phyloP scores from a whole-genome alignment of 2,113 vertebrate species.

The Xiphophorus maculatus region DNA sequence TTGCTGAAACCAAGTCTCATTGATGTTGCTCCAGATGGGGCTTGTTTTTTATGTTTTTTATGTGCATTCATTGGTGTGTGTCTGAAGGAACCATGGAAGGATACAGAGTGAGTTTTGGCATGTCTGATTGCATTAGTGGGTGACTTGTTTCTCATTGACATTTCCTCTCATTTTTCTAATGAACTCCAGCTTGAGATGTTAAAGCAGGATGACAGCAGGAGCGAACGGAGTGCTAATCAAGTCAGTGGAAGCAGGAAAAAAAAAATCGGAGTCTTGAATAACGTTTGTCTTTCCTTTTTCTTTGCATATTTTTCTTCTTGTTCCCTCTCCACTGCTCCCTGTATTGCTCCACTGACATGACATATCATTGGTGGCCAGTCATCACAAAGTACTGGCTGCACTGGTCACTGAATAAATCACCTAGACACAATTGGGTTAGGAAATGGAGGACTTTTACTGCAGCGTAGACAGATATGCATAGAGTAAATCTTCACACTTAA shows the following conservation, averaged over 20 bases:
- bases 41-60: constrained; percentile 24
- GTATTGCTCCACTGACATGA: constrained; percentile 54
- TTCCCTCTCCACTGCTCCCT: constrained; percentile 6
- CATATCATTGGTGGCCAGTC: constrained; percentile 72
- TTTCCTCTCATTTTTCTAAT: constrained; percentile 74
- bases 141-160: constrained; percentile 67
- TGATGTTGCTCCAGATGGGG: constrained; percentile 2
- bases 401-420: constrained; percentile 76
- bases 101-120: constrained; percentile 25
- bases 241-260: constrained; percentile 67
- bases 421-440: constrained; percentile 73
- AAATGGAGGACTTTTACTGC: constrained; percentile 26
- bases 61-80: background rate
- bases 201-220: constrained; percentile 79
- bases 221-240: constrained; percentile 75
- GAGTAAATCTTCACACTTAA: constrained; percentile 8
- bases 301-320: constrained; percentile 2
- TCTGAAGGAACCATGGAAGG: constrained; percentile 3
- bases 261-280: constrained; percentile 9
- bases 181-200: constrained; percentile 70
- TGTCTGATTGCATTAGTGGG: constrained; percentile 64
- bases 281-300: constrained; percentile 30
- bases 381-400: constrained; percentile 52
- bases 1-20: constrained; percentile 53
- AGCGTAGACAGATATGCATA: constrained; percentile 9